Evolutionary conservation across 2,113 vertebrate species (phyloP).

Genomic region (Nerophis ophidion): DNA sequence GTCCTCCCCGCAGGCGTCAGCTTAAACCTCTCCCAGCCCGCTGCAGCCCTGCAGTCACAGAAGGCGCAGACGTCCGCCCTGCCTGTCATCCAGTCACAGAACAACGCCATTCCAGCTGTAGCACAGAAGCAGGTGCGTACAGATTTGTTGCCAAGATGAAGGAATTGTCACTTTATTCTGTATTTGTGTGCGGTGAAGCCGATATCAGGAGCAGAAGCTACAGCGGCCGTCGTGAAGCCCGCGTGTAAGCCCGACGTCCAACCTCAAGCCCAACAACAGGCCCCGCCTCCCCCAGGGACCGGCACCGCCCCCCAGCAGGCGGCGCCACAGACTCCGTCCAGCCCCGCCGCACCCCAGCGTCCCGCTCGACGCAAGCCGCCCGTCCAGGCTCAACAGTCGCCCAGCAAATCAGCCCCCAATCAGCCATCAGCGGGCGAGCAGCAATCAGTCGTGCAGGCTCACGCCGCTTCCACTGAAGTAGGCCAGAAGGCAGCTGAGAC

Average conservation of each 20-base stretch:
- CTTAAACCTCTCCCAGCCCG: constrained; percentile 67
- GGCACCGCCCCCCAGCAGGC: constrained; percentile 51
- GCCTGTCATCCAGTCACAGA: constrained; percentile 46
- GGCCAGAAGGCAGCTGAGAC: constrained; percentile 45
- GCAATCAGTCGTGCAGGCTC: constrained; percentile 28
- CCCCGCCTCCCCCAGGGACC: constrained; percentile 27
- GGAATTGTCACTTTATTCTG: not conserved
- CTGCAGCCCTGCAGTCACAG: constrained; percentile 72
- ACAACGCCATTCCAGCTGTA: constrained; percentile 34
- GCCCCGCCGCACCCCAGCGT: constrained; percentile 68
- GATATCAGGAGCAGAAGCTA: constrained; percentile 29
- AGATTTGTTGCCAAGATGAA: not conserved
- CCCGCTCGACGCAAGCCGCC: constrained; percentile 69
- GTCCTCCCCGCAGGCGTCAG: constrained; percentile 60
- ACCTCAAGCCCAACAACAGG: constrained; percentile 44
- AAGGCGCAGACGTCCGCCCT: constrained; percentile 62
- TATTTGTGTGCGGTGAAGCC: constrained; percentile 36
- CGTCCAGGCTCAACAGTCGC: constrained; percentile 33
- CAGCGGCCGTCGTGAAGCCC: constrained; percentile 26
- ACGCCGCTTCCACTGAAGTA: constrained; percentile 30
- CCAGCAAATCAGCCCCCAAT: constrained; percentile 8
- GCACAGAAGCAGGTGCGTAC: constrained; percentile 60
- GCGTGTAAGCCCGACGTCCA: constrained; percentile 42
- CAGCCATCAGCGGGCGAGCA: constrained; percentile 19
- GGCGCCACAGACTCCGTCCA: constrained; percentile 53